Evolutionary conservation across 2,797 vertebrate species (phyloP), one percentile per base, ranked within the genome.

Genomic region (Cossypha dichroa): DNA sequence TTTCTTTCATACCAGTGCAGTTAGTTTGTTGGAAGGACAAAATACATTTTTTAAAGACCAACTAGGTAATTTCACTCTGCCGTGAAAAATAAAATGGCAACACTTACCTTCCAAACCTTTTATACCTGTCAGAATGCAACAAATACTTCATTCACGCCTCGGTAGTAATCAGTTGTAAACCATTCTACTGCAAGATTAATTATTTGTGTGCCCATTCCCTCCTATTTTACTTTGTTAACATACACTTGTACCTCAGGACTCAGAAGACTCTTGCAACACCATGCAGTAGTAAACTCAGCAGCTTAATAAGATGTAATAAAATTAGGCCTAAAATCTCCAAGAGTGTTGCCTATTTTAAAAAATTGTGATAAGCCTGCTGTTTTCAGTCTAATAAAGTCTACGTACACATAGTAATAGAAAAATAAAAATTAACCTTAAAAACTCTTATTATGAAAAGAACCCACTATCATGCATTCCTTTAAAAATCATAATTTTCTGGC

Each of bases 351-450:
- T 45, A 21, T 56, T 92, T 40, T 36, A 63, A 86, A 78, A 78
- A 36, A 38, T 33, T 20, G 9, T 41, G 10, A 21, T 16, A 38
- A 59, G 12, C 6, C 33, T 51, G 18, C 18, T 85, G 34, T n/a
- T 88, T 92, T 72, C 18, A 33, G 14, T n/a, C 15, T 59, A 81
- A 64, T 41, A 38, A 74, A 52, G 83, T 56, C n/a, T 43, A 90
- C 18, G 52, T 3, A 26, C 1, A 41, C 10, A 28, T 1, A 51
- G 4, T 34, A 78, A 75, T 0, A 72, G 36, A 66, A 62, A 75
- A 91, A 13, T 28, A 63, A 69, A 91, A 77, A 60, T 19, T 45
- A 49, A 59, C 40, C 40, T 75, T 84, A 10, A 43, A 72, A 83
- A 59, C 7, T 51, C 2, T 0, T 17, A 41, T 28, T 86, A 38